Evolutionary conservation across 2,888 invertebrate species (phyloP), one percentile per base, ranked within the genome.

Genomic region (Cataglyphis altisquamis): DNA sequence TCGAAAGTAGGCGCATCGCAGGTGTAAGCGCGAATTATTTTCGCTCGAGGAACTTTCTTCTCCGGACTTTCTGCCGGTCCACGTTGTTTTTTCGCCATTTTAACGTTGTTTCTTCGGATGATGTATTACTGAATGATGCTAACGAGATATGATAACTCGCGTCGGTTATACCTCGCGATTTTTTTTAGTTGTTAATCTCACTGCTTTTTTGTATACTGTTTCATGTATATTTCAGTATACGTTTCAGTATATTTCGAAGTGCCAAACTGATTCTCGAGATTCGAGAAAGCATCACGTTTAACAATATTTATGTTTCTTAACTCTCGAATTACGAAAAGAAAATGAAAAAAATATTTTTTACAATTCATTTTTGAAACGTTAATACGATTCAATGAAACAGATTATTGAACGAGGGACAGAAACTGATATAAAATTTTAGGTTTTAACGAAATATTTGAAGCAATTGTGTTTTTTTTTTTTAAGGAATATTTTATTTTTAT

Each of bases 1-100:
- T 83, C 83, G 88, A 89, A 89, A 89, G 89, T 87, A 83, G 80
- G 64, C 77, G 82, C 82, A 41, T 70, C 78, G 55, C 89, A 89
- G 89, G 89, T 89, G 89, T 84, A 70, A 39, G 9, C 57, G 72
- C 32, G 82, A 70, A 84, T 86, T 82, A 64, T 68, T 75, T 41
- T 62, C 80, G 60, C 73, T 73, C 64, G 57, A 39, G 48, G 72
- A 72, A 70, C 72, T 60, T 64, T 74, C 78, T 72, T 80, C 78
- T 62, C 45, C 39, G 18, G 9, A 74, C n/a, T 29, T 29, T 29
- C 29, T 52, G 57, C 41, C 9, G 57, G 72, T 21, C 39, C 36
- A n/a, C n/a, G 45, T 57, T 60, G 57, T 60, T 39, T 78, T 70
- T 70, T 60, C 78, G 21, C 25, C n/a, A 60, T 29, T 29, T 78